Percentiles rank a stretch among this genome's conserved stretches.
These are phyloP conservation scores for Orientallactaga sibirica DNA, from an alignment of 2,797 vertebrate genomes.

Conservation along the genomic window DNA sequence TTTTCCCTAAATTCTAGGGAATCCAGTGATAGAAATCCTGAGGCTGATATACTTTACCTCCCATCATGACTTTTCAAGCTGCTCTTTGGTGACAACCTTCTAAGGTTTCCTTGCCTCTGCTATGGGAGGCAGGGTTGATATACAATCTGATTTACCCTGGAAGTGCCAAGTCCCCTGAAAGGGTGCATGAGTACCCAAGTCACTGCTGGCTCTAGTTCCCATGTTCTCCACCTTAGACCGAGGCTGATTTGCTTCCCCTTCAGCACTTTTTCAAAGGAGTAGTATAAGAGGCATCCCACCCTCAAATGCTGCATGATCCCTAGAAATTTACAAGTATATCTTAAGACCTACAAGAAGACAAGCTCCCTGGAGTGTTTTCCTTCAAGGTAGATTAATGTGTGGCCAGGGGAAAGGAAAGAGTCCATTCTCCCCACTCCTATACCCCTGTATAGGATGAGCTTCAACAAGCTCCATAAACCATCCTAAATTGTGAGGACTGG, in stretches of 20 bases:
- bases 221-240: neutral
- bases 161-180: neutral
- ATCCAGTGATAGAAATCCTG: neutral
- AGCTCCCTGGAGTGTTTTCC: neutral
- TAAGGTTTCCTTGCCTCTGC: neutral
- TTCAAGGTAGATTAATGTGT: neutral
- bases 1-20: neutral
- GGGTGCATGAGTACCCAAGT: too few relatives aligned
- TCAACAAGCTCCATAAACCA: neutral
- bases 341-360: neutral
- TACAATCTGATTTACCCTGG: neutral
- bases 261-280: neutral
- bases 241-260: neutral
- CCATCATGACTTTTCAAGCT: neutral
- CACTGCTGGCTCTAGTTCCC: too few relatives aligned
- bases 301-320: neutral
- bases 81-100: neutral
- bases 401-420: fast-evolving
- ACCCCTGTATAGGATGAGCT: too few relatives aligned
- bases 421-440: too few relatives aligned
- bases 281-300: neutral
- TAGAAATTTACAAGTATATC: neutral
- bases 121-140: neutral
- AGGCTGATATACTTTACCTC: neutral
- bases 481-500: neutral